These are phyloP conservation scores for Mus spicilegus DNA, from an alignment of 2,113 vertebrate genomes.

Conservation along the genomic window DNA sequence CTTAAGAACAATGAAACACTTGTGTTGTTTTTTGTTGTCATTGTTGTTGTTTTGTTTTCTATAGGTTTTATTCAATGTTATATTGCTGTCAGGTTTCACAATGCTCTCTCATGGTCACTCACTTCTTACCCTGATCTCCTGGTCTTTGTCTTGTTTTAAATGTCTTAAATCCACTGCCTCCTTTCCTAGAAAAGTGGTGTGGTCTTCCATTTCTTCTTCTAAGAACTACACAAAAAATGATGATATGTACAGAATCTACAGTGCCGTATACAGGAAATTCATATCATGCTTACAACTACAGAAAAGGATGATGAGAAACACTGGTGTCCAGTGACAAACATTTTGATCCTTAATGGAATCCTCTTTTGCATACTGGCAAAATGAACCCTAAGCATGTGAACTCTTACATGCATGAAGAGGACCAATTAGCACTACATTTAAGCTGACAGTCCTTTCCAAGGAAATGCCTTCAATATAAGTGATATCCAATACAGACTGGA, in stretches of 20 bases:
- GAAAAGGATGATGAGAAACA: background rate
- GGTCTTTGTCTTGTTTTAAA: background rate
- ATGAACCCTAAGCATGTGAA: background rate
- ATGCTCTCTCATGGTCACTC: background rate
- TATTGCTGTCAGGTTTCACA: background rate
- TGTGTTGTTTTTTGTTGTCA: background rate
- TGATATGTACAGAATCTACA: background rate
- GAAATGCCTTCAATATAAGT: slow-evolving; percentile 61
- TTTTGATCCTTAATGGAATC: background rate
- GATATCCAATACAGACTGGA: slow-evolving; percentile 57
- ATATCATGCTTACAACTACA: background rate
- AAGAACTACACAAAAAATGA: background rate
- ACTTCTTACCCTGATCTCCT: too few species aligned
- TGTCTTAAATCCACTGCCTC: background rate
- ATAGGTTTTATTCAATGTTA: background rate
- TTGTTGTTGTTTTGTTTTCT: background rate
- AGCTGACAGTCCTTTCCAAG: slow-evolving; percentile 8
- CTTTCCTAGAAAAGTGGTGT: background rate
- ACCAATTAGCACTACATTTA: background rate
- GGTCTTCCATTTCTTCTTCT: background rate
- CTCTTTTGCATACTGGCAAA: background rate
- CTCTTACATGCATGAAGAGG: background rate
- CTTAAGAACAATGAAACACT: background rate
- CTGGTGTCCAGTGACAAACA: background rate
- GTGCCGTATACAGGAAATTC: too few species aligned